Evolutionary conservation across 2,888 invertebrate genomes (phyloP), one percentile per base, ranked within the genome.

Genomic region (Geophilus truncorum): DNA sequence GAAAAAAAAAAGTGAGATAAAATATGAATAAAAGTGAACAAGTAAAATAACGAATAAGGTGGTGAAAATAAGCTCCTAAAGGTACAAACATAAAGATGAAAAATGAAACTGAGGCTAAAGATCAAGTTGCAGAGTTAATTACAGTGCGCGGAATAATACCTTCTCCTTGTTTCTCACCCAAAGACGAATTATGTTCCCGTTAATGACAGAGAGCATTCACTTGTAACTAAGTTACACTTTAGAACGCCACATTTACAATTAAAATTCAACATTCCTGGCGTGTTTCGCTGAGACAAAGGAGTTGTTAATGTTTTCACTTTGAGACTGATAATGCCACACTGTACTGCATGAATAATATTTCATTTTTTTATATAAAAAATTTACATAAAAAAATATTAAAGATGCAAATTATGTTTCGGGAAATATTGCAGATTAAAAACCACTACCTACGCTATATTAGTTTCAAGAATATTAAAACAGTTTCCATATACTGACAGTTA

Each of bases 61-160:
- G 28, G 28, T 70, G 15, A 70, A 70, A 25, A 70, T 25, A 4
- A 70, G 0, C 12, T 4, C 25, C 28, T 3, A 10, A 12, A 70
- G 28, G 70, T 4, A 70, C 9, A 25, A 70, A 70, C 62, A 23
- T 15, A 62, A 62, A 62, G 62, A 21, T 62, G 62, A 23, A 62
- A 62, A 21, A 62, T 70, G 70, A 1, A 25, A 70, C 12, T 2
- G n/a, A 70, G 70, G 70, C n/a, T 1, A 28, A 70, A 70, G 70
- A 70, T 70, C 70, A 70, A 25, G 57, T 70, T 70, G 70, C 23
- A 4, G 28, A 70, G 70, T 70, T 70, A 70, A 70, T 70, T 70
- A 70, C 15, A 25, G 51, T 12, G 15, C 25, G 9, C 0, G n/a
- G 10, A 28, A 12, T 70, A 10, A 70, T 10, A 9, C 21, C 6